A percentile compares a stretch with the other conserved stretches of the same genome.
Evolutionary conservation across 2,113 vertebrate species (phyloP).

Genomic region (Atractosteus spatula): DNA sequence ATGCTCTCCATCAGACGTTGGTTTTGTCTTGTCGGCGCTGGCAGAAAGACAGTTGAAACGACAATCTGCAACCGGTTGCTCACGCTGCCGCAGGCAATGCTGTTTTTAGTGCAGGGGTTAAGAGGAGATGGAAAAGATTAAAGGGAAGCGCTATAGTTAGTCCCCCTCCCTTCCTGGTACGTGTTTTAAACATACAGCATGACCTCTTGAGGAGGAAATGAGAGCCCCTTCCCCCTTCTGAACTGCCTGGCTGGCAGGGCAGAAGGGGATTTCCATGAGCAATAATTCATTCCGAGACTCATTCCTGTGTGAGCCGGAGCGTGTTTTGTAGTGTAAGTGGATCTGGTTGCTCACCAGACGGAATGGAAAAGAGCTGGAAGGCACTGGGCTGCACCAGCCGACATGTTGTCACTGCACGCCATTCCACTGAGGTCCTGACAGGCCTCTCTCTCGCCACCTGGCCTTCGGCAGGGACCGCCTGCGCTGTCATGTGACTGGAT

Average conservation of each 20-base stretch:
- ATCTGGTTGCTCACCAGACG: conserved; percentile 83
- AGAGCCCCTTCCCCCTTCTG: conserved; percentile 8
- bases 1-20: too few relatives aligned
- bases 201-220: background rate
- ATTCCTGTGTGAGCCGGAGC: conserved; percentile 48
- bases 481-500: conserved; percentile 13
- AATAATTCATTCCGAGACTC: conserved; percentile 62
- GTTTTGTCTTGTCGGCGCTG: too few relatives aligned
- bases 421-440: conserved; percentile 61
- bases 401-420: conserved; percentile 72
- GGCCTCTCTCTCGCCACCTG: conserved; percentile 46
- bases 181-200: background rate
- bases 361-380: conserved; percentile 74
- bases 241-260: conserved; percentile 2
- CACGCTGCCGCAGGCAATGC: too few relatives aligned
- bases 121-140: background rate
- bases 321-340: conserved; percentile 70
- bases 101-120: background rate
- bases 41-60: too few relatives aligned
- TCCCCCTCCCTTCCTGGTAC: background rate
- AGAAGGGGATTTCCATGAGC: conserved; percentile 70
- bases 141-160: background rate
- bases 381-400: conserved; percentile 63
- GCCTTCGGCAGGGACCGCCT: conserved; percentile 56
- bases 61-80: too few relatives aligned